Evolutionary conservation across 2,113 vertebrate genomes (phyloP).

Genomic region (Cepphus grylle): DNA sequence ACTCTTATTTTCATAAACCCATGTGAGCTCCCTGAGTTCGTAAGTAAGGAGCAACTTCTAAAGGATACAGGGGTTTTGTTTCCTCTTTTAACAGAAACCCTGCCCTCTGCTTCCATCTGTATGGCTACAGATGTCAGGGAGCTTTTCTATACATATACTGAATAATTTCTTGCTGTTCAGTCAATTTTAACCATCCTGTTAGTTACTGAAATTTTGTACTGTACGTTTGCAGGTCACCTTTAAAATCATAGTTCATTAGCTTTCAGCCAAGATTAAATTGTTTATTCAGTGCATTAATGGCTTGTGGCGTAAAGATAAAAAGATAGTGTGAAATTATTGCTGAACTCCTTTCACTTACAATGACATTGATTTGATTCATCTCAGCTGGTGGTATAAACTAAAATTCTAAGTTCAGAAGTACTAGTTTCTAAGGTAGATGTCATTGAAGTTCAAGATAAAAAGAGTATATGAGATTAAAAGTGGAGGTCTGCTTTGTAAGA

Average conservation of each 20-base stretch:
- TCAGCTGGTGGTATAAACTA: slow-evolving; percentile 31
- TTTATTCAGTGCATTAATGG: slow-evolving; percentile 54
- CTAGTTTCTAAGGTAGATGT: background rate
- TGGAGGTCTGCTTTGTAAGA: background rate
- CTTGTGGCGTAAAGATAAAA: slow-evolving; percentile 41
- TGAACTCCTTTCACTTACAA: slow-evolving; percentile 21
- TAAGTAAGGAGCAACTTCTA: background rate
- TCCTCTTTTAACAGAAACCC: background rate
- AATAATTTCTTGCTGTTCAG: background rate
- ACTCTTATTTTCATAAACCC: background rate
- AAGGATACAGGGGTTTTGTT: background rate
- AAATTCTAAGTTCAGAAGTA: slow-evolving; percentile 38
- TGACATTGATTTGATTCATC: slow-evolving; percentile 55
- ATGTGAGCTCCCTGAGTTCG: rapidly evolving
- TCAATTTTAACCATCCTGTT: background rate
- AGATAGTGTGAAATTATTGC: slow-evolving; percentile 8
- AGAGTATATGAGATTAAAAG: background rate
- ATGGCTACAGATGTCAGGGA: background rate
- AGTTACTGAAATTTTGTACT: background rate
- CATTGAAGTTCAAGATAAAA: slow-evolving; percentile 50
- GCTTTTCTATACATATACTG: background rate
- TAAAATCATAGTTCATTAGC: slow-evolving; percentile 50
- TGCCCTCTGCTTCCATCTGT: background rate
- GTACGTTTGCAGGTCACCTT: slow-evolving; percentile 23
- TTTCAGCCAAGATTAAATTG: slow-evolving; percentile 17